phyloP scores from a whole-genome alignment of 2,113 vertebrate species.

The Pelecanus crispus region DNA sequence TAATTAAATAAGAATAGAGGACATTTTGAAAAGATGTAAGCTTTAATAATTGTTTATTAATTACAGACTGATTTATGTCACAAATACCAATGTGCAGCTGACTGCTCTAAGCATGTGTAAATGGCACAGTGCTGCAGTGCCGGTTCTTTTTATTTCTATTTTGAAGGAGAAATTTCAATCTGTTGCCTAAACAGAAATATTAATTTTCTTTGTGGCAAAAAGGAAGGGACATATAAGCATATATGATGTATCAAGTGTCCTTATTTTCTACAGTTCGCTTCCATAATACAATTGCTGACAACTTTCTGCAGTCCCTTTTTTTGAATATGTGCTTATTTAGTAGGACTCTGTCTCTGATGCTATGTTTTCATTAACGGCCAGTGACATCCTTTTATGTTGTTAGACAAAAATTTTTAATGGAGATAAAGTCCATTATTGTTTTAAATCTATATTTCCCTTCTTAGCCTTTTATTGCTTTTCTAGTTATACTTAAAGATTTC shows the following conservation, averaged over 20 bases:
- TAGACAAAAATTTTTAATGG: neutral
- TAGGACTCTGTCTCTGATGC: neutral
- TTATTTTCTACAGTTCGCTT: neutral
- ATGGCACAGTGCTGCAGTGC: neutral
- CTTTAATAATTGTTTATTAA: neutral
- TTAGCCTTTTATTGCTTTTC: neutral
- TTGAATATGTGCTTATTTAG: neutral
- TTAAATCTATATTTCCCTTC: neutral
- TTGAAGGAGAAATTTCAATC: neutral
- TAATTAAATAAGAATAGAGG: neutral
- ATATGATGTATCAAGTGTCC: neutral
- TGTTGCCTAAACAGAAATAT: neutral
- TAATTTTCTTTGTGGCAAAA: neutral
- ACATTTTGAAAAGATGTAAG: neutral
- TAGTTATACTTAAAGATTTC: neutral
- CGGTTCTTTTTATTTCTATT: neutral
- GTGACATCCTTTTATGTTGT: neutral
- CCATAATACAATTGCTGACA: neutral
- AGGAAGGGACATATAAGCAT: neutral
- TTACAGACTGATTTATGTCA: neutral
- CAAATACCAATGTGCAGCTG: neutral
- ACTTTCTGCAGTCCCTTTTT: neutral
- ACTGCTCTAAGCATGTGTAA: neutral
- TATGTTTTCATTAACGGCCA: neutral
- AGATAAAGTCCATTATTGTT: neutral